Percentiles rank a stretch among this genome's conserved stretches.
Evolutionary conservation across 2,797 vertebrate species (phyloP).

Genomic region (Discoglossus pictus): DNA sequence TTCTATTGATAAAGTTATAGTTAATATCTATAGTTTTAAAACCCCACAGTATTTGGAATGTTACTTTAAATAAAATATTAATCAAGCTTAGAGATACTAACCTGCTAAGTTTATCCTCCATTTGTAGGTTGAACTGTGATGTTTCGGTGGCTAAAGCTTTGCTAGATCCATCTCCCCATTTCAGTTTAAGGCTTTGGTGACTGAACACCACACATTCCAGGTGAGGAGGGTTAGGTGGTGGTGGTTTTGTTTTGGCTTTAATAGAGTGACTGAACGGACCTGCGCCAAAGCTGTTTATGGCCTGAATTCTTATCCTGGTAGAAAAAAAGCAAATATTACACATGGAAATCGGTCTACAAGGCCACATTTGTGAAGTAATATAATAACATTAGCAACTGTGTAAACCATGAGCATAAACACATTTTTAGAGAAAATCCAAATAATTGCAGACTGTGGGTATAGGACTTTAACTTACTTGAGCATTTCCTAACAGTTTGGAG

Average conservation of each 20-base stretch:
- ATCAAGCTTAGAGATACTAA: slow-evolving; percentile 54
- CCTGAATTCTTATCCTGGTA: slow-evolving; percentile 75
- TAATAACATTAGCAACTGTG: too few species aligned
- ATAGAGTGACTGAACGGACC: slow-evolving; percentile 76
- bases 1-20: too few species aligned
- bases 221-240: slow-evolving; percentile 75
- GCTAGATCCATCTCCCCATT: slow-evolving; percentile 75
- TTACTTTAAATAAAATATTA: too few species aligned
- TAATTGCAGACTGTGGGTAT: too few species aligned
- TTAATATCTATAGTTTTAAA: too few species aligned
- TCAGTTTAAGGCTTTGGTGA: slow-evolving; percentile 81
- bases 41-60: too few species aligned
- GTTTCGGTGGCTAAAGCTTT: slow-evolving; percentile 68
- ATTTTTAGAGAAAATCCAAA: too few species aligned
- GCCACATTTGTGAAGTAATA: too few species aligned
- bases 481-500: too few species aligned
- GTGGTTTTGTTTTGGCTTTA: slow-evolving; percentile 75
- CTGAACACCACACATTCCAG: slow-evolving; percentile 74
- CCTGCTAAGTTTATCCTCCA: slow-evolving; percentile 75
- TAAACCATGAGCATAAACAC: too few species aligned
- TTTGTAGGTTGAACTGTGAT: slow-evolving; percentile 75
- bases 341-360: too few species aligned
- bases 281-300: slow-evolving; percentile 71
- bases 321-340: neutral
- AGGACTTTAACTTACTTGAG: too few species aligned